Conservation (phyloP, 2,888 invertebrate species). For the Troilus luridus region DNA sequence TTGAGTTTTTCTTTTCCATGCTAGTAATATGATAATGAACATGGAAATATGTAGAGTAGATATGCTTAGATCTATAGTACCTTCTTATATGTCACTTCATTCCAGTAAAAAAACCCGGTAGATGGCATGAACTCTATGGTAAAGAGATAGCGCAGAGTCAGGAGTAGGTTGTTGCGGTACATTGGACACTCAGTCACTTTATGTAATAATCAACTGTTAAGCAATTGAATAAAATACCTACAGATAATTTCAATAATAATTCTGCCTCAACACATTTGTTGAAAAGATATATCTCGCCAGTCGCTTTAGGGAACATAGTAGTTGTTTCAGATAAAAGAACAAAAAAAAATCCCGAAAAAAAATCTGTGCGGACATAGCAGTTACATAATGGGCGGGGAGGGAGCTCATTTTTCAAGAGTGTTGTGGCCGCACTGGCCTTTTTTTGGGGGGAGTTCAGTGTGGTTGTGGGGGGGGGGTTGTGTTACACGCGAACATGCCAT, state of each 20-base stretch:
- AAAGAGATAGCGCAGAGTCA: no score
- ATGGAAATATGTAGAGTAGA: no score
- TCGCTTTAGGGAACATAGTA: not conserved
- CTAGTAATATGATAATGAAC: no score
- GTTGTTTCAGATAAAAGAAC: slow-evolving; percentile 20
- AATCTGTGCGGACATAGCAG: slow-evolving; percentile 41
- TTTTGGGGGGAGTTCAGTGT: not conserved
- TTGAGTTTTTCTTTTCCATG: no score
- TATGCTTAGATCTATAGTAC: no score
- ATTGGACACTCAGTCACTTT: no score
- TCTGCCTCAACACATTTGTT: not conserved
- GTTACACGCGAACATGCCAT: slow-evolving; percentile 49
- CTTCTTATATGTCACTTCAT: no score
- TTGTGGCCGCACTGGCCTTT: slow-evolving; percentile 3
- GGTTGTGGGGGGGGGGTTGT: not conserved
- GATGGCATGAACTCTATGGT: no score
- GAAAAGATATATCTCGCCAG: not conserved
- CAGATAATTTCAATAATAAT: not conserved
- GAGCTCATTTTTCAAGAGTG: slow-evolving; percentile 44
- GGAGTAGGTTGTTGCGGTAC: no score
- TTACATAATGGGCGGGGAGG: slow-evolving; percentile 19
- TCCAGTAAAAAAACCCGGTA: no score
- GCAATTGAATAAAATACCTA: no score
- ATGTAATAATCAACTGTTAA: no score
- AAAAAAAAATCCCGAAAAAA: not conserved